Evolutionary conservation across 1,140 invertebrate species (phyloP).

Genomic region (Lasaia peninsularis): DNA sequence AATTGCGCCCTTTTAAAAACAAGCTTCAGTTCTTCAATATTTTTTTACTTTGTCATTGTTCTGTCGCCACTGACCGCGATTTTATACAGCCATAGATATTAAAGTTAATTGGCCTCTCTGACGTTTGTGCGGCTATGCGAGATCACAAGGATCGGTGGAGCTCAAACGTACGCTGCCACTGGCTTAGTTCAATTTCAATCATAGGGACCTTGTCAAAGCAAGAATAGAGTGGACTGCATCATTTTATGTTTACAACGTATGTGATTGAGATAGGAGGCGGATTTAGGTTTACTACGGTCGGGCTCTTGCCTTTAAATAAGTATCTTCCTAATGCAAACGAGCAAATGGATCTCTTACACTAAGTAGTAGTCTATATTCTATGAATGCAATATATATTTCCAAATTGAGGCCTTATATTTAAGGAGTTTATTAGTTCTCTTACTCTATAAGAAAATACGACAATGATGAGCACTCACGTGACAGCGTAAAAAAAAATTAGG

Average conservation of each 20-base stretch:
- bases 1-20: not conserved
- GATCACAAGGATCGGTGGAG: not conserved
- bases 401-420: too few species aligned
- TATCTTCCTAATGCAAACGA: too few species aligned
- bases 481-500: too few species aligned
- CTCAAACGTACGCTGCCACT: not conserved
- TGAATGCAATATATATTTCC: too few species aligned
- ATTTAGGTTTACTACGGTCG: too few species aligned
- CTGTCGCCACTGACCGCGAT: not conserved
- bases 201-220: constrained; percentile 4
- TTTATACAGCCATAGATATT: not conserved
- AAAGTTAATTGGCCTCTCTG: constrained; percentile 9
- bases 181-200: constrained; percentile 4
- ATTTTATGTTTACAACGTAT: not conserved
- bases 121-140: constrained; percentile 2
- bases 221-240: not conserved
- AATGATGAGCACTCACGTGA: too few species aligned
- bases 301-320: too few species aligned
- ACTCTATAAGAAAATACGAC: too few species aligned
- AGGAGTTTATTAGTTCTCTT: too few species aligned
- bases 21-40: not conserved
- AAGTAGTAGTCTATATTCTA: too few species aligned
- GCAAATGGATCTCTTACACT: too few species aligned
- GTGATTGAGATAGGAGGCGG: too few species aligned
- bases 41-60: not conserved